phyloP scores from a whole-genome alignment of 1,140 invertebrate genomes.

The Harpegnathos saltator region DNA sequence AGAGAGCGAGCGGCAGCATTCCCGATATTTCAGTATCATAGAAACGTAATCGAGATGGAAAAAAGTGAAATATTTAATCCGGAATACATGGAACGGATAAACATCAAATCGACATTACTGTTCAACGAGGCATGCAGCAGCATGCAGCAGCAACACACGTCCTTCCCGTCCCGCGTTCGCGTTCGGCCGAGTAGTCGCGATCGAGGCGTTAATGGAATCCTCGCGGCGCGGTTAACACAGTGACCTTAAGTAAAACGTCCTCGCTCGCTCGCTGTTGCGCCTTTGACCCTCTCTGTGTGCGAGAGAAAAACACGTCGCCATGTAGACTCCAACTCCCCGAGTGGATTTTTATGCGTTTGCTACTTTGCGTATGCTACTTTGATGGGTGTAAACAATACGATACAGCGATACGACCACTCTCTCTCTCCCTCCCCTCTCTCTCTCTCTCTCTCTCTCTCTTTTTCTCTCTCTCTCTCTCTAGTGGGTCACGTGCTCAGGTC shows the following conservation, averaged over 20 bases:
- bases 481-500: too few relatives aligned
- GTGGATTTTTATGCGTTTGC: background rate
- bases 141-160: background rate
- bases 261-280: slow-evolving; percentile 33
- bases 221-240: slow-evolving; percentile 51
- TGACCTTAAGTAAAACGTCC: slow-evolving; percentile 52
- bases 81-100: too few relatives aligned
- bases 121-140: background rate
- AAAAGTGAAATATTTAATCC: too few relatives aligned
- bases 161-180: slow-evolving; percentile 22
- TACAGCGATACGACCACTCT: too few relatives aligned
- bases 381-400: too few relatives aligned
- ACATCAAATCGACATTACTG: slow-evolving; percentile 7
- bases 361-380: background rate
- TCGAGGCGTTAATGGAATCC: slow-evolving; percentile 50
- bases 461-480: too few relatives aligned
- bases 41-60: too few relatives aligned
- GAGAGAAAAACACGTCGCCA: too few relatives aligned
- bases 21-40: too few relatives aligned
- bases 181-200: slow-evolving; percentile 6
- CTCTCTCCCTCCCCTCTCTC: too few relatives aligned
- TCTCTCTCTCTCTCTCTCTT: too few relatives aligned
- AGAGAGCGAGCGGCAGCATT: too few relatives aligned
- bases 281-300: slow-evolving; percentile 47
- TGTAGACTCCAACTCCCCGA: background rate